Evolutionary conservation across 2,113 vertebrate species (phyloP).

Genomic region (Tragulus kanchil): DNA sequence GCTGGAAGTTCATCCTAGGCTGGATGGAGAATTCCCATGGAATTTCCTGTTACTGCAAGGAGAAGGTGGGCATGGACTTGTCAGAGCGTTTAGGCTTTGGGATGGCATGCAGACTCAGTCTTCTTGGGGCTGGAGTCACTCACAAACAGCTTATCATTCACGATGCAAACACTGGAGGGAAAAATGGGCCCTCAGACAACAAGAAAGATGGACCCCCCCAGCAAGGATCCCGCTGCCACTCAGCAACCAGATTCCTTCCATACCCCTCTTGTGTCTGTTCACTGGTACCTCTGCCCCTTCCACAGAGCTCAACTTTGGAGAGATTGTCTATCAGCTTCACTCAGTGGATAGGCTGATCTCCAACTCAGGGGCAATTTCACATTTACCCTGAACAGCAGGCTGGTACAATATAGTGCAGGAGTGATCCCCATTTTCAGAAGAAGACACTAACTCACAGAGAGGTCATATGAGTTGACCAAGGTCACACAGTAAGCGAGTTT

Average conservation of each 20-base stretch:
- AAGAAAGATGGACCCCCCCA: neutral
- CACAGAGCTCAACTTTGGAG: neutral
- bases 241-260: neutral
- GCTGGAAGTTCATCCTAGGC: neutral
- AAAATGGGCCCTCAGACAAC: neutral
- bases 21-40: constrained; percentile 51
- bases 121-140: constrained; percentile 89
- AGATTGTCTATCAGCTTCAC: neutral
- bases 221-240: neutral
- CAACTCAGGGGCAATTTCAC: neutral
- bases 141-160: constrained; percentile 95
- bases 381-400: neutral
- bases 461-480: neutral
- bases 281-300: neutral
- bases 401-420: neutral
- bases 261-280: neutral
- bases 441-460: neutral
- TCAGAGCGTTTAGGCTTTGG: too few species aligned
- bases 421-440: neutral
- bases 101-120: neutral
- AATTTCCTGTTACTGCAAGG: constrained; percentile 91
- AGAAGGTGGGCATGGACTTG: constrained; percentile 53
- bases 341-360: neutral
- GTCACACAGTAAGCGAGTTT: neutral
- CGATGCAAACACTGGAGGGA: constrained; percentile 89